Conservation (phyloP, 2,797 vertebrate species). For the Amblyraja radiata region DNA sequence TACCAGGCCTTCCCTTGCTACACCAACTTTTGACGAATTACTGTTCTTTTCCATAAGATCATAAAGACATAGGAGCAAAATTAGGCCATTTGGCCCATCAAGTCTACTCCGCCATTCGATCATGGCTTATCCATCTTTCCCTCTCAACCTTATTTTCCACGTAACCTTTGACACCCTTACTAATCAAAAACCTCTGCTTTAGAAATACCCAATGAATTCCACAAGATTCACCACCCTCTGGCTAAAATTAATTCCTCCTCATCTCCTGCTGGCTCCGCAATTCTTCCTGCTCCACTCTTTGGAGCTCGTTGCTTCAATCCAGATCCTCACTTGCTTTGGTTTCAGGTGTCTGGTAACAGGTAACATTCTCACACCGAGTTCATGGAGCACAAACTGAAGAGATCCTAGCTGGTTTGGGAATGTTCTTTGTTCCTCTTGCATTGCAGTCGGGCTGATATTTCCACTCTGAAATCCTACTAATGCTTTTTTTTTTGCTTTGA, state of each 20-base stretch:
- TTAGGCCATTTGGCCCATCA: no score
- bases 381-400: neutral
- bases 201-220: no score
- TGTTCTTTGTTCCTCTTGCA: neutral
- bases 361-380: neutral
- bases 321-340: neutral
- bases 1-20: neutral
- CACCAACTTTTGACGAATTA: neutral
- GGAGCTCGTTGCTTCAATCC: neutral
- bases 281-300: neutral
- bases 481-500: neutral
- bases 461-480: neutral
- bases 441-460: neutral
- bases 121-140: no score
- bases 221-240: no score
- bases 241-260: no score
- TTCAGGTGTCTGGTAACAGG: neutral
- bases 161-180: no score
- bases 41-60: no score
- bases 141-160: no score
- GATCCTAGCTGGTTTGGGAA: neutral
- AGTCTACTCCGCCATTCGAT: no score
- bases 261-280: no score
- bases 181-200: no score
- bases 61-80: no score